A percentile compares a stretch with the other conserved stretches of the same genome.
Evolutionary conservation across 2,888 invertebrate genomes (phyloP).

Genomic region (Brachynemurus nebulosus): DNA sequence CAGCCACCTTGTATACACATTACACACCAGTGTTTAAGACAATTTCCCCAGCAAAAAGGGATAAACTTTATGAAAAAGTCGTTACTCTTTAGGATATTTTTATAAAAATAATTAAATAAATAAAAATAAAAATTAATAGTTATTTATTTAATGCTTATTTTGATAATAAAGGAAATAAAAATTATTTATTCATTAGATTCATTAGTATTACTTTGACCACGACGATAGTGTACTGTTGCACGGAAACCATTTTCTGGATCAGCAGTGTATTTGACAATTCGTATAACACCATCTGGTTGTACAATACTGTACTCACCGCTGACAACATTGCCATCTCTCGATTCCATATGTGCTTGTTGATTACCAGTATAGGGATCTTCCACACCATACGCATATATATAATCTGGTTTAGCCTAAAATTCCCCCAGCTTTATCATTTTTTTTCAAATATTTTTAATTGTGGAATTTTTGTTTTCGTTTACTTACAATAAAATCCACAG

Average conservation of each 20-base stretch:
- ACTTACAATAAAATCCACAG: constrained; percentile 50
- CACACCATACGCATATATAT: constrained; percentile 61
- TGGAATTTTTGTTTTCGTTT: neutral
- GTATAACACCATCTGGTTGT: constrained; percentile 58
- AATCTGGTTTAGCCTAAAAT: constrained; percentile 55
- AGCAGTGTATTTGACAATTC: constrained; percentile 59
- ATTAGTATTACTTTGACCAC: neutral
- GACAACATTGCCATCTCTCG: constrained; percentile 56
- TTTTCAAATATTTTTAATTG: neutral
- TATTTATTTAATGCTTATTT: too few relatives aligned
- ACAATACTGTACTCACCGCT: constrained; percentile 57
- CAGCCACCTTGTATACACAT: too few relatives aligned
- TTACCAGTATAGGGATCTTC: constrained; percentile 60
- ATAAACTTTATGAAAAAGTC: too few relatives aligned
- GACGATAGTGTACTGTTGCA: constrained; percentile 32
- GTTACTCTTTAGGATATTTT: too few relatives aligned
- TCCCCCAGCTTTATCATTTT: neutral
- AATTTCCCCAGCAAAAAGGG: too few relatives aligned
- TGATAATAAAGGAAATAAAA: neutral
- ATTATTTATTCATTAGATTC: neutral
- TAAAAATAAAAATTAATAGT: too few relatives aligned
- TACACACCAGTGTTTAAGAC: too few relatives aligned
- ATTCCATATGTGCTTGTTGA: constrained; percentile 57
- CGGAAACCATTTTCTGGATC: constrained; percentile 62
- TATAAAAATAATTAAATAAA: too few relatives aligned